Evolutionary conservation across 2,797 vertebrate species (phyloP), one percentile per base, ranked within the genome.

Genomic region (Microtus obscurus): DNA sequence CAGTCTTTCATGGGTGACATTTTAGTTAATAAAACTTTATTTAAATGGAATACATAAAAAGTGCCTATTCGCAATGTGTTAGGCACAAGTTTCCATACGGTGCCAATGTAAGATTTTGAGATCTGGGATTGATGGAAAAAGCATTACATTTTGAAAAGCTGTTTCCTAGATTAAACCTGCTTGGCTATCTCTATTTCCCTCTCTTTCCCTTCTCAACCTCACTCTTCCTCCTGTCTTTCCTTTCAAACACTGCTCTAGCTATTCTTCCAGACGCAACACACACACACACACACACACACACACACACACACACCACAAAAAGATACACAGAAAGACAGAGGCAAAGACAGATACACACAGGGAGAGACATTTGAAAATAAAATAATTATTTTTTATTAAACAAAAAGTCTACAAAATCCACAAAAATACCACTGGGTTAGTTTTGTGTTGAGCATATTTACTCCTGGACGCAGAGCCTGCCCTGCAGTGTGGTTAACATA

Each of bases 11-110:
- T 56, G 27, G 23, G 4, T 73, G 73, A 37, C n/a, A 69, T 63
- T 93, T 96, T 79, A 95, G 91, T 79, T 69, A 69, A 83, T 65
- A 78, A 83, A 91, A 85, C 5, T 78, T 23, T 93, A 81, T 25
- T 81, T 86, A 78, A 96, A 91, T 87, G 31, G 37, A 95, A 93
- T 93, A 80, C 83, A 23, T 56, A 90, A 23, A 59, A 53, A 74
- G 31, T 82, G 23, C 27, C 29, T 87, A 3, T 76, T 91, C 43
- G 51, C 27, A 77, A 29, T 37, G 31, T 48, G 43, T 77, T 77
- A 77, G 19, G 53, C 82, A 82, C 34, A 61, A 53, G 8, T 69
- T 65, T 91, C 16, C 43, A 0, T 67, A 40, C 88, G 76, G 87
- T 81, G 89, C 19, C 53, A 82, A 23, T 12, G 13, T 48, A 92